Percentiles rank a stretch among this genome's conserved stretches.
Conservation (phyloP, 1,140 invertebrate species). For the Zaprionus camerounensis region DNA sequence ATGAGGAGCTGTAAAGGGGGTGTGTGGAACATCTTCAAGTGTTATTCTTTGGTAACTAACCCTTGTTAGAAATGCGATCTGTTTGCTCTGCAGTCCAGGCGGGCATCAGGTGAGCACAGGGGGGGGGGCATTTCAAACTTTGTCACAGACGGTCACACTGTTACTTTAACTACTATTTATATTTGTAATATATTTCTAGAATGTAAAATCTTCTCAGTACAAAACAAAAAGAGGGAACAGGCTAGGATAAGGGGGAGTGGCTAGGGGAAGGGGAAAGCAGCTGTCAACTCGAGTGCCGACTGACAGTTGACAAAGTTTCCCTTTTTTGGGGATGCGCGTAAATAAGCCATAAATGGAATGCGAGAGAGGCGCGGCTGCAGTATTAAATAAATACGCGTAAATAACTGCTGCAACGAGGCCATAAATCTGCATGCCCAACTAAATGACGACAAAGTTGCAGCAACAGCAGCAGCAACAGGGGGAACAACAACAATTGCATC, state of each 20-base stretch:
- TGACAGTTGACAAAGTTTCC: constrained; percentile 75
- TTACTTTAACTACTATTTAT: neutral
- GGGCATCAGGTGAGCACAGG: constrained; percentile 47
- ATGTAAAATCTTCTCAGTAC: neutral
- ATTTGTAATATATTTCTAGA: neutral
- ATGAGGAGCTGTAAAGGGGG: neutral
- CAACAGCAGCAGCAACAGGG: neutral
- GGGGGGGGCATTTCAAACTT: neutral
- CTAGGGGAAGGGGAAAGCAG: neutral
- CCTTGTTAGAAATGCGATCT: constrained; percentile 72
- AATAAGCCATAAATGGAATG: constrained; percentile 74
- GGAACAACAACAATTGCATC: constrained; percentile 74
- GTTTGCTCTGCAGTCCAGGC: constrained; percentile 47
- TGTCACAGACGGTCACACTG: neutral
- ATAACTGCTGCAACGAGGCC: constrained; percentile 57
- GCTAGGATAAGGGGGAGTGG: too few species aligned
- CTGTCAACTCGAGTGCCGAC: constrained; percentile 52
- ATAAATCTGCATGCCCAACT: constrained; percentile 76
- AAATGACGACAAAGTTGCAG: constrained; percentile 55
- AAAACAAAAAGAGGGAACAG: too few species aligned
- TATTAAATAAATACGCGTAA: constrained; percentile 63
- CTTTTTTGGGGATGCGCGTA: constrained; percentile 59
- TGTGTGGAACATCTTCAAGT: constrained; percentile 59
- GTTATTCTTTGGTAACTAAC: constrained; percentile 72
- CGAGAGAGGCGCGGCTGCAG: constrained; percentile 15